A percentile compares a stretch with the other conserved stretches of the same genome.
Conservation (phyloP, 2,888 invertebrate genomes). For the Acronicta leporina region DNA sequence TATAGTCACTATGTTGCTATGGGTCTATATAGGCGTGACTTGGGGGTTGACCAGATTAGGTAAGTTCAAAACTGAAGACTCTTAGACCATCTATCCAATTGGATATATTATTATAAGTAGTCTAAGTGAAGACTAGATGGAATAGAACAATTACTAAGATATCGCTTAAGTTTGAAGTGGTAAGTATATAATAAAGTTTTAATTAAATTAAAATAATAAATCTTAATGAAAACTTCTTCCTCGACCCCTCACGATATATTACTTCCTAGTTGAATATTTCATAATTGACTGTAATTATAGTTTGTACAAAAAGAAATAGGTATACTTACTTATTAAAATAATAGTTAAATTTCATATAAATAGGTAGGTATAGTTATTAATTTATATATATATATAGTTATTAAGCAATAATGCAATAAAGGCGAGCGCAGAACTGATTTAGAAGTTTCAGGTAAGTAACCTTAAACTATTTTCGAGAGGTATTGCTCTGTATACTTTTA, state of each 20-base stretch:
- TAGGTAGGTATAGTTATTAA: too few species aligned
- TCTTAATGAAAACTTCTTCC: neutral
- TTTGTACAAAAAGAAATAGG: too few species aligned
- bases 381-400: neutral
- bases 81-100: too few species aligned
- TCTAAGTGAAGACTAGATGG: neutral
- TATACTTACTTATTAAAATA: too few species aligned
- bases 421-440: conserved; percentile 29
- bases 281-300: too few species aligned
- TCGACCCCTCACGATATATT: neutral
- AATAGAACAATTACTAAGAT: neutral
- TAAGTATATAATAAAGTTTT: conserved; percentile 1
- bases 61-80: too few species aligned
- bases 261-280: neutral
- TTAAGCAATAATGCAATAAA: conserved; percentile 4
- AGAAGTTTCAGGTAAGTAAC: conserved; percentile 29
- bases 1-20: too few species aligned
- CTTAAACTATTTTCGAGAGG: conserved; percentile 34
- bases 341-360: too few species aligned
- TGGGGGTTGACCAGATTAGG: too few species aligned
- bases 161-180: neutral
- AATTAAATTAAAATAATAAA: neutral
- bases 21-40: too few species aligned
- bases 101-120: too few species aligned
- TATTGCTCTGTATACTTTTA: conserved; percentile 30